Base-by-base conservation (phyloP, 1,140 invertebrate species). In the Meloidogyne exigua region DNA sequence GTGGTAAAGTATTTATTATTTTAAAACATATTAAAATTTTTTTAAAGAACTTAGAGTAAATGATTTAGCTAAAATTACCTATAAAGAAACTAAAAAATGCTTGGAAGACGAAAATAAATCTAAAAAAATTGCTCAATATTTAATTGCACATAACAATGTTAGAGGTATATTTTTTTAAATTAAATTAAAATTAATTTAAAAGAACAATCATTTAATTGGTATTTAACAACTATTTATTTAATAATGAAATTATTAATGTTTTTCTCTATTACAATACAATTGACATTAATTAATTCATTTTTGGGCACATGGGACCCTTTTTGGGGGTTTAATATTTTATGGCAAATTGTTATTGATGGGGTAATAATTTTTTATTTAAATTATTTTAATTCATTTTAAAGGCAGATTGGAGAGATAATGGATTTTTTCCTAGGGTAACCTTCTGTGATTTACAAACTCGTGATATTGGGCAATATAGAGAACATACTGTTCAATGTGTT, bases 401-500 rank as follows among this genome's bases (percentile, higher is more conserved):
- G 28, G 12, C 26, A 9, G 81, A 82, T 63, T 82, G 81, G 81
- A 25, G 81, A 11, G 74, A n/a, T 49, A 82, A 75, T 75, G 81
- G 81, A 10, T 79, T 82, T 18, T 82, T 82, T 67, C 81, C 81
- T 9, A 68, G 81, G 23, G 81, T 83, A 10, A 82, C 81, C 2
- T 81, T 83, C 62, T 81, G 80, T 67, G 80, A 82, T 63, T 32
- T 81, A 12, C 57, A 80, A 80, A 82, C 81, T 7, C 32, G 81
- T 28, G 81, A 85, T 65, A 67, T 82, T 64, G 81, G 81, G 39
- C 81, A 82, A 76, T 68, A 39, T 23, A 68, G 81, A 7, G 49
- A 84, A 23, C 81, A 82, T 64, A 82, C 81, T 7, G 72, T 82
- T 25, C 81, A 82, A 84, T 82, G 81, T 71, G 82, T 82, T 64